A percentile compares a stretch with the other conserved stretches of the same genome.
phyloP scores from a whole-genome alignment of 2,888 invertebrate species.

The Cyclophora punctaria region DNA sequence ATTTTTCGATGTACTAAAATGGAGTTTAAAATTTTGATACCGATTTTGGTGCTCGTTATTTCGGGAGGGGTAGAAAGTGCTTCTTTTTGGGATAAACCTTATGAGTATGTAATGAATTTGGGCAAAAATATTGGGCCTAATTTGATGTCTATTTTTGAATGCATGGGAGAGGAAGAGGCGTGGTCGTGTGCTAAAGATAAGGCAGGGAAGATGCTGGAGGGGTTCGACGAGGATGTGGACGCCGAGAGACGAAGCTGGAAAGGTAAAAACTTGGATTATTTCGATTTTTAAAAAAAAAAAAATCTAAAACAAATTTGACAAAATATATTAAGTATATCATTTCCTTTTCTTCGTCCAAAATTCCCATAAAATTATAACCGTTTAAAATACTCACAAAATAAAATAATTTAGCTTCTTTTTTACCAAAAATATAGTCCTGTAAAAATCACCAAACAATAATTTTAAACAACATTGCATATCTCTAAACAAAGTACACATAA shows the following conservation, averaged over 20 bases:
- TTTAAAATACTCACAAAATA: no score
- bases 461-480: no score
- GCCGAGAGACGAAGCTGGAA: conserved; percentile 55
- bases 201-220: conserved; percentile 68
- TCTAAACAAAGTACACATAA: no score
- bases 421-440: no score
- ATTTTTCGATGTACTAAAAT: conserved; percentile 24
- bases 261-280: conserved; percentile 33
- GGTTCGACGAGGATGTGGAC: conserved; percentile 51
- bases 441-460: no score
- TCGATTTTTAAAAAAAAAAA: no score
- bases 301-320: no score
- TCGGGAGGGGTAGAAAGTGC: conserved; percentile 46
- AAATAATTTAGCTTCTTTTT: no score
- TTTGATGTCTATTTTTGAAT: conserved; percentile 70
- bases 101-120: conserved; percentile 56
- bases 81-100: conserved; percentile 49
- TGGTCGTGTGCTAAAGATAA: conserved; percentile 73
- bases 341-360: no score
- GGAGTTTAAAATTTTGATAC: conserved; percentile 34
- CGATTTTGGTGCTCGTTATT: conserved; percentile 34
- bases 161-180: conserved; percentile 63
- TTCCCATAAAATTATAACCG: no score
- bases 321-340: no score
- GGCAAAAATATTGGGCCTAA: conserved; percentile 64